phyloP scores from a whole-genome alignment of 2,797 vertebrate genomes.

The Molossus alvarezi region DNA sequence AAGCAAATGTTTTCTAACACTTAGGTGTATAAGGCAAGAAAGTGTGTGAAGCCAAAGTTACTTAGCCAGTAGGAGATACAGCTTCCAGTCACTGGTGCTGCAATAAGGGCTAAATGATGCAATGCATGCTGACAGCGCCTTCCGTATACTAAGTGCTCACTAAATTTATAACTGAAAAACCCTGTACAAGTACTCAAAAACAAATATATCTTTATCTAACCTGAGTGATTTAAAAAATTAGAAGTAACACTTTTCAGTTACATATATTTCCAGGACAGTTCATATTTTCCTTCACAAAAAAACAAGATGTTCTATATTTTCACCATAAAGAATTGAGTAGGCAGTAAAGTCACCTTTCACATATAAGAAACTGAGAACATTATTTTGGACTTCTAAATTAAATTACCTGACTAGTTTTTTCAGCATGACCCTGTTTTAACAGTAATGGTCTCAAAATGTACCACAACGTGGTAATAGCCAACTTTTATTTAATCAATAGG shows the following conservation, averaged over 20 bases:
- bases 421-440: not conserved
- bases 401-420: not conserved
- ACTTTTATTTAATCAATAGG: not conserved
- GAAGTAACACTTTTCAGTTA: not conserved
- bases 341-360: not conserved
- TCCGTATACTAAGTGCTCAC: not conserved
- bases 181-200: not conserved
- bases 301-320: slow-evolving; percentile 32
- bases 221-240: not conserved
- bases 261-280: not conserved
- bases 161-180: not conserved
- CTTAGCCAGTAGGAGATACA: not conserved
- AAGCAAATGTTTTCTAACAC: slow-evolving; percentile 32
- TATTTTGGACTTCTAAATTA: slow-evolving; percentile 43
- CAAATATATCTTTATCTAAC: slow-evolving; percentile 24
- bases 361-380: not conserved
- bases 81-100: not conserved
- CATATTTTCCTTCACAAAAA: not conserved
- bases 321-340: not conserved
- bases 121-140: not conserved
- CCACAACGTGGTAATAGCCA: not conserved
- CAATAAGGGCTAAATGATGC: not conserved
- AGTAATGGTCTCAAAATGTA: not conserved
- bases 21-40: not conserved
- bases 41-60: not conserved